Evolutionary conservation across 2,888 invertebrate species (phyloP).

Genomic region (Spatulosminthurus flaviceps): DNA sequence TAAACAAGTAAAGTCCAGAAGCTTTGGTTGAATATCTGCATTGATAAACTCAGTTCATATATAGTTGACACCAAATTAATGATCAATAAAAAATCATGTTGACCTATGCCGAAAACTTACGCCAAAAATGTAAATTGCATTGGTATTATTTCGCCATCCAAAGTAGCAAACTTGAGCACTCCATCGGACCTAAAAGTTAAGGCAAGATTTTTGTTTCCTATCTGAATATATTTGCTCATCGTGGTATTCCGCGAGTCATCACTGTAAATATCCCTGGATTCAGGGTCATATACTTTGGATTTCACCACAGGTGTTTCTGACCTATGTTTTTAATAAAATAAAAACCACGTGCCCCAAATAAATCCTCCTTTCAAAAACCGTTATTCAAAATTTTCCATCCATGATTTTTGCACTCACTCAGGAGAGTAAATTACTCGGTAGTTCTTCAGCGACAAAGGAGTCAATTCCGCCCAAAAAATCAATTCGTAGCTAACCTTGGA

Average conservation of each 20-base stretch:
- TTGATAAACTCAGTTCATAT: not conserved
- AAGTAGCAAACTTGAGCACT: not conserved
- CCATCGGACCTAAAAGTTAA: not conserved
- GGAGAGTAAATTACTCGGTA: constrained; percentile 51
- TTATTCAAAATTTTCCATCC: not conserved
- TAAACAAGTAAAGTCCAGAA: constrained; percentile 97
- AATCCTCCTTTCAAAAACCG: not conserved
- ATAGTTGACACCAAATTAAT: not conserved
- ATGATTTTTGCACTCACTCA: not conserved
- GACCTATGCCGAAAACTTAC: not conserved
- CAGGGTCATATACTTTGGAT: too few relatives aligned
- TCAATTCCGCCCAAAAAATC: constrained; percentile 80
- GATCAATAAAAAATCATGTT: not conserved
- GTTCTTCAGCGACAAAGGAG: constrained; percentile 74
- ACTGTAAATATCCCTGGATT: not conserved
- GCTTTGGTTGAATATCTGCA: not conserved
- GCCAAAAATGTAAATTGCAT: not conserved
- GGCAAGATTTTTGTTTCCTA: not conserved
- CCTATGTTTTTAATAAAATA: too few relatives aligned
- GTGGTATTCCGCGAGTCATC: not conserved
- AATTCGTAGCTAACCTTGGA: constrained; percentile 76
- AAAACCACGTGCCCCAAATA: too few relatives aligned
- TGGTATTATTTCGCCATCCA: constrained; percentile 38
- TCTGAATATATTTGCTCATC: not conserved
- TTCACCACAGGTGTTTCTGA: too few relatives aligned